Conservation (phyloP, 2,888 invertebrate species). For the Molorchus minor region DNA sequence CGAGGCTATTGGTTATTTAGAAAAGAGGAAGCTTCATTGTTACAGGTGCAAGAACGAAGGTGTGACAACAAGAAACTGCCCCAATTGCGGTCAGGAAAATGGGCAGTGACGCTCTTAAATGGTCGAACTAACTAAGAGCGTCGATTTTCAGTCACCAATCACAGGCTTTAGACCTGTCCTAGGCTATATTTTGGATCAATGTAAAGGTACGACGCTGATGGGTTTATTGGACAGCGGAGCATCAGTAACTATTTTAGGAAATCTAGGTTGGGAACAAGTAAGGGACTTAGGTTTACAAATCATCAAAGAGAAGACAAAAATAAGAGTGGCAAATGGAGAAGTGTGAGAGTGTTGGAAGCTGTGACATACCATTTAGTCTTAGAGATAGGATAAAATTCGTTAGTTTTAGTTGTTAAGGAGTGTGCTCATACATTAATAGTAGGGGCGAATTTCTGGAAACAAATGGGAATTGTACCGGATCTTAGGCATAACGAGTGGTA, state of each 20-base stretch:
- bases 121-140: slow-evolving; percentile 10
- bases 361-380: no score
- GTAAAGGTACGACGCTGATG: no score
- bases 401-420: background rate
- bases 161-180: background rate
- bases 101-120: slow-evolving; percentile 2
- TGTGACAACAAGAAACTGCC: background rate
- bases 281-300: background rate
- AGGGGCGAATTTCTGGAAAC: slow-evolving; percentile 9
- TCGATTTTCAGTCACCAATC: background rate
- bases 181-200: no score
- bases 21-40: background rate
- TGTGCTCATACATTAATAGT: background rate
- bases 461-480: slow-evolving; percentile 8
- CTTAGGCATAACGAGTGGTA: background rate
- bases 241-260: slow-evolving; percentile 11
- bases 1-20: background rate
- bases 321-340: slow-evolving; percentile 16
- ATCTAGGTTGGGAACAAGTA: background rate
- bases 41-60: slow-evolving; percentile 13
- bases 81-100: slow-evolving; percentile 4
- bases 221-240: no score
- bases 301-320: background rate
- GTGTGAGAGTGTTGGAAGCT: slow-evolving; percentile 9
- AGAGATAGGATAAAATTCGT: slow-evolving; percentile 3